These are phyloP conservation scores for Ibidorhyncha struthersii DNA, from an alignment of 2,113 vertebrate species.

Conservation along the genomic window DNA sequence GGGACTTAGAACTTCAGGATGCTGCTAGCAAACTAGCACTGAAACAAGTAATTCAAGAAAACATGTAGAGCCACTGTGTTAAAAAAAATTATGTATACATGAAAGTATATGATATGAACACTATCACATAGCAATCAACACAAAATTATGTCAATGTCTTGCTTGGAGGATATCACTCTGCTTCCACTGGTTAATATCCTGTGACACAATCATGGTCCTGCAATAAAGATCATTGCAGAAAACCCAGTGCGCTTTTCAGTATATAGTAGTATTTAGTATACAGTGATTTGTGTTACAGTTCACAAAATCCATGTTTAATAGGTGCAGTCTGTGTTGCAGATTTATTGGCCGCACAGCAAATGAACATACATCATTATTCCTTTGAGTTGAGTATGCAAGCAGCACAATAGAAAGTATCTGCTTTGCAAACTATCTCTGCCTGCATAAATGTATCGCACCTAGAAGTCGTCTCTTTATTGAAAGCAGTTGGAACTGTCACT, in stretches of 20 bases:
- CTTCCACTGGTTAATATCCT: neutral
- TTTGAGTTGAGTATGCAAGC: neutral
- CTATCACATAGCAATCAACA: neutral
- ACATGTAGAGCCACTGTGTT: neutral
- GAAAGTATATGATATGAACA: neutral
- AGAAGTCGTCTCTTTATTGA: neutral
- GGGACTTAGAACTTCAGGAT: neutral
- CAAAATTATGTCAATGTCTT: neutral
- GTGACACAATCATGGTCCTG: neutral
- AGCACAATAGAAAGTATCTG: neutral
- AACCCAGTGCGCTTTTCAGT: neutral
- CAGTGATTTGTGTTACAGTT: neutral
- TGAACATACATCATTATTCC: neutral
- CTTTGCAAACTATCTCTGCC: neutral
- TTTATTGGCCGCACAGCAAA: neutral
- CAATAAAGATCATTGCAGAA: neutral
- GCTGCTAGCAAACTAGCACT: neutral
- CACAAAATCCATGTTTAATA: neutral
- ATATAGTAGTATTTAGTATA: neutral
- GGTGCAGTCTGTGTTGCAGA: neutral
- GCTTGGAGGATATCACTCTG: neutral
- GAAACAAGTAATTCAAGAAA: neutral
- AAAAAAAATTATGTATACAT: neutral
- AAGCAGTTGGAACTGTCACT: neutral
- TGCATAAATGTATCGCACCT: neutral